phyloP scores from a whole-genome alignment of 1,140 invertebrate species.

The Teleogryllus occipitalis region DNA sequence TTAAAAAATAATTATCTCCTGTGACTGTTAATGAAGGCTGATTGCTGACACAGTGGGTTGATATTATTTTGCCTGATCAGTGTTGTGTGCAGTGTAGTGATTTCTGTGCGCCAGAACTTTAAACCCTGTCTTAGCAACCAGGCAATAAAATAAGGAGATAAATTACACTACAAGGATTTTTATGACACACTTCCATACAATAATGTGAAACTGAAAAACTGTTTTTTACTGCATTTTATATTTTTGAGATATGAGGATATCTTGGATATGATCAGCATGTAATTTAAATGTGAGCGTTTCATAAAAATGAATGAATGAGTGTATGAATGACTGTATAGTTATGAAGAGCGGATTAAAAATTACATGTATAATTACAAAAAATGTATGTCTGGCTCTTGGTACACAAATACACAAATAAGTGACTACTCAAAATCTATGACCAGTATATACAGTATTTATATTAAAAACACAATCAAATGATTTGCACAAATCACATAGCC shows the following conservation, averaged over 20 bases:
- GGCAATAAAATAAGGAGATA: neutral
- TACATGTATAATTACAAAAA: no score
- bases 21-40: conserved; percentile 11
- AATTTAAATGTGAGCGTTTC: neutral
- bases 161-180: neutral
- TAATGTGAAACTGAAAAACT: neutral
- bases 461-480: no score
- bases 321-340: neutral
- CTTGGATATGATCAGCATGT: neutral
- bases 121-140: conserved; percentile 19
- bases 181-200: neutral
- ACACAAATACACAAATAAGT: no score
- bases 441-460: no score
- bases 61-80: neutral
- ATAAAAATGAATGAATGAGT: neutral
- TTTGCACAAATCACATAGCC: no score
- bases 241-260: neutral
- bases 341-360: no score
- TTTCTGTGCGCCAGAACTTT: neutral
- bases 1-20: neutral
- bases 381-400: no score
- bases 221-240: neutral
- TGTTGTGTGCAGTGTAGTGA: neutral
- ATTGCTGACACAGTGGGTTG: conserved; percentile 16
- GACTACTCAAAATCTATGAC: no score